Conservation (phyloP, 1,140 invertebrate genomes). For the Drosophila rufa region DNA sequence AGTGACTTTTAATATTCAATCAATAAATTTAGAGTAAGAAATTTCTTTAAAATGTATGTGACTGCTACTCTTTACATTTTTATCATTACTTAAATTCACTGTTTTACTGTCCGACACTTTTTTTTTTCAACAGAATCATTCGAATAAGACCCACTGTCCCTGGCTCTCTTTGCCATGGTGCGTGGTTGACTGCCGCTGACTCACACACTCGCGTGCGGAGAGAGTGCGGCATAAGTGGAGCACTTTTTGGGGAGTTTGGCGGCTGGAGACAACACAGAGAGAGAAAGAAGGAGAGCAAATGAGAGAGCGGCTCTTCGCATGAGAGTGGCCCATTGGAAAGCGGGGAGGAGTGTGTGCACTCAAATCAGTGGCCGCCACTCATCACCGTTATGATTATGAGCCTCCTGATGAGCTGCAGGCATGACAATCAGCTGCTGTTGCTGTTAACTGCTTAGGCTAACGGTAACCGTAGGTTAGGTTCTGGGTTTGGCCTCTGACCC, state of each 20-base stretch:
- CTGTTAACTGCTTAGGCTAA: slow-evolving; percentile 4
- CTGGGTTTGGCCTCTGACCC: slow-evolving; percentile 35
- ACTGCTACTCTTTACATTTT: neutral
- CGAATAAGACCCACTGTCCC: neutral
- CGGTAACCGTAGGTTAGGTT: slow-evolving; percentile 14
- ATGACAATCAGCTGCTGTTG: slow-evolving; percentile 61
- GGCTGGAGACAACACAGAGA: neutral
- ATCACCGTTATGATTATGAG: slow-evolving; percentile 45
- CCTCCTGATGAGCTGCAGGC: slow-evolving; percentile 56
- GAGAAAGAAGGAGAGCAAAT: neutral
- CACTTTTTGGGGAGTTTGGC: slow-evolving; percentile 29
- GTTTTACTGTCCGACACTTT: no score
- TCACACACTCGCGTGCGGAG: slow-evolving; percentile 23
- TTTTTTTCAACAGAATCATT: neutral
- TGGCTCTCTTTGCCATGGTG: slow-evolving; percentile 24
- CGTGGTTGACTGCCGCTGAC: slow-evolving; percentile 24
- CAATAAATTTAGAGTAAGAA: no score
- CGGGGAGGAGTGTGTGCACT: slow-evolving; percentile 44
- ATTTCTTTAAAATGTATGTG: no score
- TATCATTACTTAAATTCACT: no score
- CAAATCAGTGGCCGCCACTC: slow-evolving; percentile 66
- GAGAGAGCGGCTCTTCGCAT: slow-evolving; percentile 42
- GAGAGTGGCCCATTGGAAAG: slow-evolving; percentile 57
- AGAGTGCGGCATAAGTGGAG: slow-evolving; percentile 32
- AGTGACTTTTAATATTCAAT: no score